phyloP scores from a whole-genome alignment of 2,113 vertebrate genomes.

The Malurus alboscapulatus region DNA sequence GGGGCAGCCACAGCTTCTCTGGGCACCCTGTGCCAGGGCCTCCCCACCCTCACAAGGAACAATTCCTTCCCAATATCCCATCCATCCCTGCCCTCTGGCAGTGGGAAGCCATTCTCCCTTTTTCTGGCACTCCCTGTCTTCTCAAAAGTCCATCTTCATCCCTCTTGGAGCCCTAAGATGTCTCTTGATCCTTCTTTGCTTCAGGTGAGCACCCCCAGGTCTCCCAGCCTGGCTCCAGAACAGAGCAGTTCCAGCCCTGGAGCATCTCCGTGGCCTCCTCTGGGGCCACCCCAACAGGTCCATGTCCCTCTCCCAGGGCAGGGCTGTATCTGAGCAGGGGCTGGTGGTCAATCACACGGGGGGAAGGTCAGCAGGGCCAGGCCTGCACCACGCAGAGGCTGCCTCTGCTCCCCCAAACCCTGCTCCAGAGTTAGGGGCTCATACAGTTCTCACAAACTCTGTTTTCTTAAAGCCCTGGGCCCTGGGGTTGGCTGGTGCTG shows the following conservation, averaged over 20 bases:
- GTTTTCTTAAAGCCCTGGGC: not conserved
- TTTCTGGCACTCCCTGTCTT: not conserved
- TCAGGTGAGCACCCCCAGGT: not conserved
- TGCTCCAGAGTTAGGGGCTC: rapidly evolving
- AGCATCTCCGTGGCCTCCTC: rapidly evolving
- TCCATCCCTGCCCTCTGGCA: rapidly evolving
- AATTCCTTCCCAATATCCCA: not conserved
- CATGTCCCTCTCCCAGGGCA: not conserved
- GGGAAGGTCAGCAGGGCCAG: not conserved
- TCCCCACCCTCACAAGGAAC: rapidly evolving
- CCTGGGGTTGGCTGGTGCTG: rapidly evolving
- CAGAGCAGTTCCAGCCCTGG: not conserved
- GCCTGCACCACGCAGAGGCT: not conserved
- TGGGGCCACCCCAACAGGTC: too few species aligned
- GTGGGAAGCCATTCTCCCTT: not conserved
- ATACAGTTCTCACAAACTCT: not conserved
- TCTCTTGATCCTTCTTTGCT: not conserved
- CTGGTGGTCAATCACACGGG: rapidly evolving
- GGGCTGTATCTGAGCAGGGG: not conserved
- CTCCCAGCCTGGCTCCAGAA: not conserved
- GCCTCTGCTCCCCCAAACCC: not conserved
- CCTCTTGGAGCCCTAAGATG: not conserved
- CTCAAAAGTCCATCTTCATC: rapidly evolving
- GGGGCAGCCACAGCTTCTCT: not conserved
- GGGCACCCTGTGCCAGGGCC: not conserved